Percentiles rank a stretch among this genome's conserved stretches.
These are phyloP conservation scores for Brachystomella parvula DNA, from an alignment of 1,140 invertebrate genomes.

Conservation along the genomic window DNA sequence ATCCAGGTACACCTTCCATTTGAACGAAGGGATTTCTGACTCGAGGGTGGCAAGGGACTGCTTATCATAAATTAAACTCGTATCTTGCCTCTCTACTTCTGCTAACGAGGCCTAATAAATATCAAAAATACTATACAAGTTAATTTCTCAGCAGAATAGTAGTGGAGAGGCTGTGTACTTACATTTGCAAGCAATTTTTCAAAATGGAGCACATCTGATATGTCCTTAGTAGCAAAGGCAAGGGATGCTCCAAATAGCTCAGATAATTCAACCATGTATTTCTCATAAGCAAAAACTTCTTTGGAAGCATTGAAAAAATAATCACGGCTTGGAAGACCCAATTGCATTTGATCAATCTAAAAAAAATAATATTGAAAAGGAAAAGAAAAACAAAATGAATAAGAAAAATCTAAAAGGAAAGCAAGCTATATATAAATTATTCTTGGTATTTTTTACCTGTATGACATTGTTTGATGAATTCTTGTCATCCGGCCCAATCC, in stretches of 20 bases:
- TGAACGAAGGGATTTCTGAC: slow-evolving; percentile 59
- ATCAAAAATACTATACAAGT: neutral
- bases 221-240: slow-evolving; percentile 53
- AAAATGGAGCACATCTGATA: slow-evolving; percentile 61
- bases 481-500: slow-evolving; percentile 76
- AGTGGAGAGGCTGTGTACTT: slow-evolving; percentile 39
- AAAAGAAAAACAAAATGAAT: neutral
- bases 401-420: slow-evolving; percentile 2
- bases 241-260: slow-evolving; percentile 62
- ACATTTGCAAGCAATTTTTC: slow-evolving; percentile 72
- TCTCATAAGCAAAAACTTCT: slow-evolving; percentile 40
- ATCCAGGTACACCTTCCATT: slow-evolving; percentile 68
- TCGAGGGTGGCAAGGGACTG: slow-evolving; percentile 58
- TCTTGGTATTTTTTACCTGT: slow-evolving; percentile 52
- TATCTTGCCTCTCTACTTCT: slow-evolving; percentile 74
- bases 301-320: slow-evolving; percentile 68
- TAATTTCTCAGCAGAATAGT: neutral
- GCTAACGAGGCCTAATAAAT: slow-evolving; percentile 49
- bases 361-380: slow-evolving; percentile 22
- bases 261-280: slow-evolving; percentile 51
- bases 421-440: neutral
- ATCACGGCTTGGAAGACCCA: slow-evolving; percentile 70
- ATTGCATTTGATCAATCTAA: slow-evolving; percentile 70
- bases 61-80: slow-evolving; percentile 66
- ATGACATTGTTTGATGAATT: slow-evolving; percentile 76